A percentile compares a stretch with the other conserved stretches of the same genome.
These are phyloP conservation scores for Papilio demoleus DNA, from an alignment of 2,888 invertebrate species.

Conservation along the genomic window DNA sequence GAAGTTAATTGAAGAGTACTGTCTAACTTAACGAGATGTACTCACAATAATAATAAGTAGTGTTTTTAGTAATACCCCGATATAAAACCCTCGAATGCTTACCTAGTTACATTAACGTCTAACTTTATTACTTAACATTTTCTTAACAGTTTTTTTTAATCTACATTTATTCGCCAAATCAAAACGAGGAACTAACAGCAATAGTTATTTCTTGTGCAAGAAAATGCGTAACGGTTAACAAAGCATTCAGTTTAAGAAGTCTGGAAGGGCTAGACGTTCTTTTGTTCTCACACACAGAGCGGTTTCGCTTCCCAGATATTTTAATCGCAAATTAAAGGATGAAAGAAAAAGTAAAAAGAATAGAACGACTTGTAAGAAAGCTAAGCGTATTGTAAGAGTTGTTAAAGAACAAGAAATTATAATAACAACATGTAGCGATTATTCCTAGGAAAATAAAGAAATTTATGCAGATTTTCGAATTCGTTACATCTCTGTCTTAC, in stretches of 20 bases:
- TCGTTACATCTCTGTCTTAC: too few relatives aligned
- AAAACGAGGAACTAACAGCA: neutral
- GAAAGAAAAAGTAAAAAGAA: conserved; percentile 7
- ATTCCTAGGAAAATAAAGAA: neutral
- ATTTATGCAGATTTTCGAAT: neutral
- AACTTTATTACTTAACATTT: too few relatives aligned
- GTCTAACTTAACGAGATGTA: too few relatives aligned
- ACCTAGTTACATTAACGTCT: too few relatives aligned
- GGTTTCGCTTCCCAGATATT: conserved; percentile 15
- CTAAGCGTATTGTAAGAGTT: neutral
- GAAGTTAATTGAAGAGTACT: too few relatives aligned
- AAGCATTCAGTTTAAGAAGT: conserved; percentile 16
- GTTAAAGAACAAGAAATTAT: neutral
- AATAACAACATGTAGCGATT: neutral
- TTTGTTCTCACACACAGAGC: conserved; percentile 16
- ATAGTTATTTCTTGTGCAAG: conserved; percentile 9
- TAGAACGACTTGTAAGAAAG: neutral
- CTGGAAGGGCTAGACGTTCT: conserved; percentile 20
- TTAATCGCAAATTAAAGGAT: conserved; percentile 10
- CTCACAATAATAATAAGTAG: too few relatives aligned
- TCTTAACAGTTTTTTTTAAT: too few relatives aligned
- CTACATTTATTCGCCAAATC: neutral
- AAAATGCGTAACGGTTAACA: conserved; percentile 20
- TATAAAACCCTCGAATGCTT: too few relatives aligned
- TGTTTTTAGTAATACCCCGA: too few relatives aligned